Percentiles rank a stretch among this genome's conserved stretches.
Evolutionary conservation across 2,797 vertebrate species (phyloP).

Genomic region (Mormyrops attenuatus): DNA sequence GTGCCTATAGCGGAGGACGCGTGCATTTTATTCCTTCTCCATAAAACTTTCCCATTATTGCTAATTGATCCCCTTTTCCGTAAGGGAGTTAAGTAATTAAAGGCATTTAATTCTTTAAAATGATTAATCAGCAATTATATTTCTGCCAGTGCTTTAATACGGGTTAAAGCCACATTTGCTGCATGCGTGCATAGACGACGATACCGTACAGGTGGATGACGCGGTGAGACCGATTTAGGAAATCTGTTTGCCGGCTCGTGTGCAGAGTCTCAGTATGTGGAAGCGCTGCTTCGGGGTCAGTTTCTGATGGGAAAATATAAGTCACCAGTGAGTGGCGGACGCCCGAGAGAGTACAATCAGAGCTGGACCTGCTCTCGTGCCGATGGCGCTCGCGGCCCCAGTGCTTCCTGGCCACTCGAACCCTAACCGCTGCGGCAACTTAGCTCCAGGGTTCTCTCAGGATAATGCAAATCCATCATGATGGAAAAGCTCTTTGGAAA

Average conservation of each 20-base stretch:
- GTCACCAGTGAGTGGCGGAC: background rate
- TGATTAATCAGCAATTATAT: background rate
- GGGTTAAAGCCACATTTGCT: background rate
- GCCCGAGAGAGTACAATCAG: too few species aligned
- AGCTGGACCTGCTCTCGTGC: background rate
- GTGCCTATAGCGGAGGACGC: slow-evolving; percentile 52
- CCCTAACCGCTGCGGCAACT: background rate
- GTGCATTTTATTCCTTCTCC: slow-evolving; percentile 51
- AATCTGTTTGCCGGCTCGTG: background rate
- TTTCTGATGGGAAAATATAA: background rate
- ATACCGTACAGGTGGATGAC: background rate
- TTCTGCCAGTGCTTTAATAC: background rate
- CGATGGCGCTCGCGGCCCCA: background rate
- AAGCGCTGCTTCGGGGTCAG: background rate
- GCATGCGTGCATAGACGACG: background rate
- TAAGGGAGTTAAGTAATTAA: background rate
- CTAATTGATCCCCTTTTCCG: background rate
- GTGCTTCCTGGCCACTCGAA: background rate
- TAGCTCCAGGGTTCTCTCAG: background rate
- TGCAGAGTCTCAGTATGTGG: background rate
- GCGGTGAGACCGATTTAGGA: background rate
- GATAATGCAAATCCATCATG: background rate
- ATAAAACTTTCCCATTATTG: slow-evolving; percentile 24
- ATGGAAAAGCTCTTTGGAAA: background rate
- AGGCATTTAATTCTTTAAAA: background rate